These are phyloP conservation scores for Scatophagus argus DNA, from an alignment of 2,113 vertebrate genomes.

Conservation along the genomic window DNA sequence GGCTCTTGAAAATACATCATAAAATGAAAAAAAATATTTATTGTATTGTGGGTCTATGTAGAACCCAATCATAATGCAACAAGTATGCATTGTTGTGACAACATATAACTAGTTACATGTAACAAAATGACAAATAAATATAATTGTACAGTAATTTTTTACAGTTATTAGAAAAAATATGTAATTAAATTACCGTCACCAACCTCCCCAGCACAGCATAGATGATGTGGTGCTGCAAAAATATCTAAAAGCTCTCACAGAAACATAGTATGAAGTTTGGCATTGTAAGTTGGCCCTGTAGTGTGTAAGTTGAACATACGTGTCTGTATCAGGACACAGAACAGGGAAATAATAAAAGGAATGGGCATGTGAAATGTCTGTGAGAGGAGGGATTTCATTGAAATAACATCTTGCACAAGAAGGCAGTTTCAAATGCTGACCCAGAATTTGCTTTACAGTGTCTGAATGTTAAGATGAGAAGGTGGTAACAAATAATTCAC, in stretches of 20 bases:
- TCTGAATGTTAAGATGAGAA: too few relatives aligned
- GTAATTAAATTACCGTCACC: too few relatives aligned
- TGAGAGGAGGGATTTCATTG: background rate
- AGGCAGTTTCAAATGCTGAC: background rate
- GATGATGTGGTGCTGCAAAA: background rate
- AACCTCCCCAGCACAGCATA: too few relatives aligned
- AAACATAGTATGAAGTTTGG: background rate
- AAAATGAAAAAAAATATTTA: background rate
- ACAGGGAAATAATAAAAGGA: background rate
- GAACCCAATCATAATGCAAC: too few relatives aligned
- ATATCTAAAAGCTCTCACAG: background rate
- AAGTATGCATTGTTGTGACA: too few relatives aligned
- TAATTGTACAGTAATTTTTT: too few relatives aligned
- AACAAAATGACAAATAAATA: too few relatives aligned
- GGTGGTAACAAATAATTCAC: too few relatives aligned
- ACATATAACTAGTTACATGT: too few relatives aligned
- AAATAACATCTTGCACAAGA: background rate
- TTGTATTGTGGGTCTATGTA: background rate
- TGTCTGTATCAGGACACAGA: too few relatives aligned
- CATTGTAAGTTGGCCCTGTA: background rate
- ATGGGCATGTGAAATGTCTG: background rate
- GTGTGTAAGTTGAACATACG: too few relatives aligned
- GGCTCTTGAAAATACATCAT: background rate
- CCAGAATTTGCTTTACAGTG: background rate
- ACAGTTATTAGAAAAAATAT: too few relatives aligned